Base-by-base conservation (phyloP, 2,797 vertebrate genomes). In the Scomberomorus guttatus region DNA sequence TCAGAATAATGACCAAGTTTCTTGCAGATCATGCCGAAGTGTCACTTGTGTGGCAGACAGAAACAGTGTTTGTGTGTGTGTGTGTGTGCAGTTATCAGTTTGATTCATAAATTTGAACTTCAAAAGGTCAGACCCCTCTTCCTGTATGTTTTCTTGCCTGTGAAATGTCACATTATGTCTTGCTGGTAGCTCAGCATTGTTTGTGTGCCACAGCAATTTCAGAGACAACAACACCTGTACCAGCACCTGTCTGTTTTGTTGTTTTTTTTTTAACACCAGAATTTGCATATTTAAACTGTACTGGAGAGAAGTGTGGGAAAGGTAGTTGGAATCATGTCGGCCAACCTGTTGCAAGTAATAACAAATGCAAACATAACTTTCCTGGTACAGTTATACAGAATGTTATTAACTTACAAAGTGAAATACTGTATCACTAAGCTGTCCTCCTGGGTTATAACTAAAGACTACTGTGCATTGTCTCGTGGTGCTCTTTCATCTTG, bases 101-200 rank as follows among this genome's bases (percentile, higher is more conserved):
- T 69, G 69, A 84, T 75, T 82, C 61, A 79, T 75, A 76, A 63
- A 88, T 90, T 71, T 67, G 64, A 89, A 76, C 60, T 70, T 79
- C 58, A 60, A 94, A 93, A 94, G 92, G 91, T 94, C 87, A 93
- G 58, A 88, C 72, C 88, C 56, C 18, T 84, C 64, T 83, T 81
- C 76, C 82, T 86, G 81, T 70, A 78, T 78, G 80, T 87, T 87
- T 81, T 79, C 73, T 70, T 88, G 75, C 73, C 72, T 80, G 87
- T 81, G 79, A 93, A 94, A 94, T 92, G 93, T 87, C 91, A 91
- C 80, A 89, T 90, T 87, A 87, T 87, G 83, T 89, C 64, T 83
- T 32, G 52, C 77, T 74, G 77, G 71, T 86, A 44, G 77, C 85
- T 85, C 51, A 81, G 64, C 80, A 83, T 63, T 51, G 60, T 68